Base-by-base conservation (phyloP, 1,140 invertebrate species). In the Zaprionus lachaisei region DNA sequence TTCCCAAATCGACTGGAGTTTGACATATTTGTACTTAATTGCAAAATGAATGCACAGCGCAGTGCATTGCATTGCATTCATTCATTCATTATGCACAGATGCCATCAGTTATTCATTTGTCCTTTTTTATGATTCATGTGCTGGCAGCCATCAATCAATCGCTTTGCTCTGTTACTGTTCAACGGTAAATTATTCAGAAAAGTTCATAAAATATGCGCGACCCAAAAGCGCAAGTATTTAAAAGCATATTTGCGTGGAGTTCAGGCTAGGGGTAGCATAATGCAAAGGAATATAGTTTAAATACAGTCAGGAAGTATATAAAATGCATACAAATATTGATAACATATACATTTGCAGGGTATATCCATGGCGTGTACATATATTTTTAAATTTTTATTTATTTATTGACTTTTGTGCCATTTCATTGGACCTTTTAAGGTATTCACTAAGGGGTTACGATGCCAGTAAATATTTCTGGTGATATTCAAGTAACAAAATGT, bases 131-230 rank as follows among this genome's bases (percentile, higher is more conserved):
- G 69, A 47, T 70, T 65, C 31, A 38, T 38, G 66, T 17, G 34
- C 44, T 28, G 24, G 31, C 72, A 71, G 64, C 61, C 60, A 80
- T 70, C 67, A 64, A 76, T 77, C 81, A 76, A 66, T 61, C 68
- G 44, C n/a, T 81, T 37, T 64, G 28, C 49, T 65, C 57, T 34
- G 31, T 34, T 61, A 55, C 49, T 68, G 41, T 44, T 44, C 20
- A 22, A 14, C 47, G 12, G 66, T 89, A 56, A 83, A 86, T 74
- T 72, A 83, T 86, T 79, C 55, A 81, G 69, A 64, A 72, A 83
- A 69, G 51, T 78, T 60, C 56, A 83, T 83, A 57, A 73, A 70
- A 78, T 72, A 69, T 73, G 58, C 57, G 54, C 28, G 26, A 54
- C 34, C 49, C 47, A 49, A 75, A 75, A 63, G 57, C 68, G 72